Evolutionary conservation across 2,797 vertebrate species (phyloP), one percentile per base, ranked within the genome.

Genomic region (Clamator glandarius): DNA sequence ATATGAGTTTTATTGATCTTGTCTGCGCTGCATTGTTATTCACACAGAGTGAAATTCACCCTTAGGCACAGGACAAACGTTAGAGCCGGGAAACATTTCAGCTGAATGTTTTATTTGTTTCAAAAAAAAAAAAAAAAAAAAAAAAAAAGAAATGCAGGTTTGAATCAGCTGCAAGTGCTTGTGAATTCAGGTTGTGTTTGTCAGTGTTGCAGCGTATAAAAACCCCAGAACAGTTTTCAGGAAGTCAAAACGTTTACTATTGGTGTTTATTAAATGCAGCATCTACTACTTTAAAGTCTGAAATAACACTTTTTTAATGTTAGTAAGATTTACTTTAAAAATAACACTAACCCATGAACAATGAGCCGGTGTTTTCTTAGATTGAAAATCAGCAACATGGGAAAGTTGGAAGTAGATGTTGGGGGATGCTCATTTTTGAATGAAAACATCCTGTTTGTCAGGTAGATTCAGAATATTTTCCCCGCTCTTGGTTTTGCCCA

Each of bases 11-110:
- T 90, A 92, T 88, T 76, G 87, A 91, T 92, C 91, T 23, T 61
- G 91, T 87, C 94, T 89, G 87, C 52, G 10, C 78, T 11, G 12
- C 89, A 46, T 93, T 87, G 94, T 89, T 93, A 94, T 76, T 94
- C 92, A 92, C 79, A 51, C 33, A 1, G 75, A 66, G 70, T 6
- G 8, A 57, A 77, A 89, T 54, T 70, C 81, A 75, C 82, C 86
- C 83, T 44, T 6, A 50, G 86, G 92, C 90, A 11, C 88, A 94
- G 90, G 84, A 76, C 81, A 35, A 73, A 46, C 86, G 19, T 59
- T 48, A 24, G 84, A 52, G 57, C 20, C 36, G 75, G 84, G 36
- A 69, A 89, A 48, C 63, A 57, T 63, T 52, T 69, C 87, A 74
- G 78, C 63, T 66, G 86, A 87, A 84, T 63, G 84, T 69, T 90